These are phyloP conservation scores for Drosophila mettleri DNA, from an alignment of 2,888 invertebrate genomes.

Conservation along the genomic window DNA sequence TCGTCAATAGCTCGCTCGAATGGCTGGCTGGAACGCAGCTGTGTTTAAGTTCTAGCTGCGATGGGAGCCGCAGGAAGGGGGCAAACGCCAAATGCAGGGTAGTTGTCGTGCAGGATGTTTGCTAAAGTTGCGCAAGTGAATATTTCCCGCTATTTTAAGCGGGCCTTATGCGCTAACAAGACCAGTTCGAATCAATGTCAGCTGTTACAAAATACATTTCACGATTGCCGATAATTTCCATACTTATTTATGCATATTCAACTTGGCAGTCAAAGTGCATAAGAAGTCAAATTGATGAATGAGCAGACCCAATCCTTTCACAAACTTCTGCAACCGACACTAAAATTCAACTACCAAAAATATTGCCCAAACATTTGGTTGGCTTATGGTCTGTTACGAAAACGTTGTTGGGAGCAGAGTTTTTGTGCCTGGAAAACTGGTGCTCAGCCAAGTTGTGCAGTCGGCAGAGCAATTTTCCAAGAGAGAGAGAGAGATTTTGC, in stretches of 20 bases:
- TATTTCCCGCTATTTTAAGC: constrained; percentile 66
- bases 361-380: constrained; percentile 18
- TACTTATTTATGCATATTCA: neutral
- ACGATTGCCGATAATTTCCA: neutral
- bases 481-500: constrained; percentile 36
- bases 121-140: constrained; percentile 67
- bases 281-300: neutral
- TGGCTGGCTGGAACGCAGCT: constrained; percentile 40
- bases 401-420: constrained; percentile 26
- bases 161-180: constrained; percentile 10
- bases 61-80: constrained; percentile 1
- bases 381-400: constrained; percentile 18
- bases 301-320: neutral
- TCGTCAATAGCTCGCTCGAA: constrained; percentile 28
- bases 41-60: constrained; percentile 37
- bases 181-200: constrained; percentile 27
- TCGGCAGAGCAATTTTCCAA: constrained; percentile 61
- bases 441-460: constrained; percentile 56
- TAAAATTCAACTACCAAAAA: constrained; percentile 20
- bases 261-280: too few species aligned
- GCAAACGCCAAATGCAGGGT: constrained; percentile 10
- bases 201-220: constrained; percentile 19
- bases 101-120: constrained; percentile 59
- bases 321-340: neutral
- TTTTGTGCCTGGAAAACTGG: constrained; percentile 50